A percentile compares a stretch with the other conserved stretches of the same genome.
Conservation (phyloP, 2,888 invertebrate species). For the Lasius platythorax region DNA sequence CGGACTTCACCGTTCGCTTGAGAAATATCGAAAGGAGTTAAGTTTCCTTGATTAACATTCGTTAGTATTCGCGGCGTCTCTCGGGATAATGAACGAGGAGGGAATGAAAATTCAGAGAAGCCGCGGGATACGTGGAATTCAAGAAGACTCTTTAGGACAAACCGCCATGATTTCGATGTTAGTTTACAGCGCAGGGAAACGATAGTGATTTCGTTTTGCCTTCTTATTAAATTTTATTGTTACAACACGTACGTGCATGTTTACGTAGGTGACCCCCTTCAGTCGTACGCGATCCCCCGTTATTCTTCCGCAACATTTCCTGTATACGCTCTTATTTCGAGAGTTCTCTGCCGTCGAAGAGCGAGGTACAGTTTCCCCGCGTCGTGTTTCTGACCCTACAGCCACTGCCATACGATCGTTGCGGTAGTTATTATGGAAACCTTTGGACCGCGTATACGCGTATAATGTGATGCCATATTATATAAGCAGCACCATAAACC, state of each 20-base stretch:
- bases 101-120: conserved; percentile 36
- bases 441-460: conserved; percentile 52
- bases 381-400: conserved; percentile 17
- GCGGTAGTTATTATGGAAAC: conserved; percentile 59
- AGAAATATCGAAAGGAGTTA: conserved; percentile 45
- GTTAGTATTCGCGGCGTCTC: conserved; percentile 37
- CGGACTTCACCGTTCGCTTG: conserved; percentile 1
- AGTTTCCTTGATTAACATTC: conserved; percentile 48
- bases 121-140: conserved; percentile 22
- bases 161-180: neutral
- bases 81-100: conserved; percentile 35
- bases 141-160: neutral
- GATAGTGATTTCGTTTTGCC: neutral
- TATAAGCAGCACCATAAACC: conserved; percentile 52
- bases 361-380: conserved; percentile 11
- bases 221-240: conserved; percentile 36
- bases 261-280: neutral
- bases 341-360: conserved; percentile 14
- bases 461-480: conserved; percentile 53
- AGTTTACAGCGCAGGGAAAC: neutral
- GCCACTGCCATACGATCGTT: conserved; percentile 30
- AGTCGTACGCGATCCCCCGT: neutral
- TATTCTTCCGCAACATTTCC: conserved; percentile 34
- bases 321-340: conserved; percentile 49
- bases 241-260: conserved; percentile 29